Conservation (phyloP, 2,888 invertebrate genomes). For the Lagria hirta region DNA sequence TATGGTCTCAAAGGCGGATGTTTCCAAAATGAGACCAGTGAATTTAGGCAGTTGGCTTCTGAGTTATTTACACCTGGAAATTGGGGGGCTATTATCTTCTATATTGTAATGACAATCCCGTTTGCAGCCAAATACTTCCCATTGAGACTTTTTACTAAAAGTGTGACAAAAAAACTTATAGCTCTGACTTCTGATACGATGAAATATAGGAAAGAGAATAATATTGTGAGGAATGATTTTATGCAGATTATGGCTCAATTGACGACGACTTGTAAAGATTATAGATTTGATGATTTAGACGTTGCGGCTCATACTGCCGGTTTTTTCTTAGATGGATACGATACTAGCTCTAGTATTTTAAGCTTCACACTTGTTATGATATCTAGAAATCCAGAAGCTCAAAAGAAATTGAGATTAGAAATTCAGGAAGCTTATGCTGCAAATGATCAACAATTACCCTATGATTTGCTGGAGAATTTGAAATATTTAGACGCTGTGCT, state of each 20-base stretch:
- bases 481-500: conserved; percentile 54
- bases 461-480: conserved; percentile 53
- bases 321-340: conserved; percentile 55
- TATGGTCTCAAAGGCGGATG: conserved; percentile 53
- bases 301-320: conserved; percentile 50
- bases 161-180: conserved; percentile 45
- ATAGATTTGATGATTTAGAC: conserved; percentile 40
- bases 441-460: conserved; percentile 47
- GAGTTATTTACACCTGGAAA: conserved; percentile 28
- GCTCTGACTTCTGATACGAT: conserved; percentile 46
- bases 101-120: conserved; percentile 10
- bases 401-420: conserved; percentile 51
- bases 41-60: conserved; percentile 37
- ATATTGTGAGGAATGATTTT: conserved; percentile 51
- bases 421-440: conserved; percentile 42
- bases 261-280: conserved; percentile 30
- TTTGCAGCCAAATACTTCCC: too few relatives aligned
- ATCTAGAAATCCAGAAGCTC: conserved; percentile 50
- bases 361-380: conserved; percentile 50
- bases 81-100: conserved; percentile 18
- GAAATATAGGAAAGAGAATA: conserved; percentile 48
- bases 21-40: conserved; percentile 42
- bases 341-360: conserved; percentile 53
- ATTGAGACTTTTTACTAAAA: too few relatives aligned
- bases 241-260: conserved; percentile 51